Base-by-base conservation (phyloP, 2,113 vertebrate species). In the Rhabdomys dilectus region DNA sequence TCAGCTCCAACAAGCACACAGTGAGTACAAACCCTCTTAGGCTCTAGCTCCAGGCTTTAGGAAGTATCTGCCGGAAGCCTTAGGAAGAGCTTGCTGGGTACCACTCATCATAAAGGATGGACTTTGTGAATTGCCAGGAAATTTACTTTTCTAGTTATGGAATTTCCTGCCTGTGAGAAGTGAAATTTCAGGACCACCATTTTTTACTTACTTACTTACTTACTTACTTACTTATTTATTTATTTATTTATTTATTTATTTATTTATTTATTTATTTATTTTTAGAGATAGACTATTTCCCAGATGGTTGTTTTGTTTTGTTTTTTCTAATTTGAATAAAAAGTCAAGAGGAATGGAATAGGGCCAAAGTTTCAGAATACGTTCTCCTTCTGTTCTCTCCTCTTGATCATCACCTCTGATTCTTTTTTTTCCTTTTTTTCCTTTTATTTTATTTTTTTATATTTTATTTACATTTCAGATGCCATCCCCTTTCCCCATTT, bases 21-120 rank as follows among this genome's bases (percentile, higher is more conserved):
- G 99, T 99, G 98, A 99, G 99, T 99, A 96, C 82, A 48, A 48
- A 7, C 7, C 26, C 91, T 88, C 64, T 68, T 15, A 36, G 12
- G 45, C 15, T 5, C 26, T 29, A 16, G 70, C 51, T 39, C n/a
- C n/a, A 9, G 36, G 17, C 31, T 3, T 81, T 42, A 17, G 26
- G 42, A 12, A 36, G 13, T 42, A 13, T 73, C 87, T 22, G 11
- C 26, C 31, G 22, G 0, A 8, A 24, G 76, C 39, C 42, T 29
- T 60, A 62, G 51, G 56, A 39, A 56, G 11, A 66, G 8, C 2
- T 66, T 66, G 16, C 48, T 60, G 2, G 9, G 15, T 29, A 64
- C 60, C 78, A 64, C 62, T 91, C 31, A 22, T 91, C 19, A 19
- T 76, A 42, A 89, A 75, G 51, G 82, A 66, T 34, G 17, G 24